Base-by-base conservation (phyloP, 2,113 vertebrate species). In the Pithys albifrons region DNA sequence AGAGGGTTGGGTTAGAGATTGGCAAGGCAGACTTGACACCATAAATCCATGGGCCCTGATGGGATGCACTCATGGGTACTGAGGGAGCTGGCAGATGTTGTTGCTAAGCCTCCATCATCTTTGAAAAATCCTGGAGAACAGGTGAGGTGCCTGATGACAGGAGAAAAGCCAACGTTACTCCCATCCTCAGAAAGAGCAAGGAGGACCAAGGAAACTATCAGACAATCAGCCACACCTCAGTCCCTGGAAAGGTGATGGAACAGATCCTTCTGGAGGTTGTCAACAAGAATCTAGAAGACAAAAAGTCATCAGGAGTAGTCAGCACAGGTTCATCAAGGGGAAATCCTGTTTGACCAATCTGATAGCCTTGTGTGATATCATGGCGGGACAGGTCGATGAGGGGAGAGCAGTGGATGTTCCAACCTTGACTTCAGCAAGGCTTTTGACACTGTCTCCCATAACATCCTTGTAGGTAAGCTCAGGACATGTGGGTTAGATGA, bases 341-440 rank as follows among this genome's bases (percentile, higher is more conserved):
- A 67, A 67, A 45, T 59, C 45, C 58, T 12, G 8, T 31, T 16
- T 7, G 37, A 74, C 23, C 37, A 73, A 65, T 43, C 14, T 27
- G 6, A 49, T 0, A 31, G n/a, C 29, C 19, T 25, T 25, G 14
- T 29, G 7, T 14, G 48, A 71, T 23, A 12, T 20, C 20, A 45
- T 10, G 37, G 27, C 37, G 73, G 31, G 25, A 81, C 13, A 14
- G 17, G 17, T 18, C 0, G 0, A 10, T 1, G 5, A 49, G 6
- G 9, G 14, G 24, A 51, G 24, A 25, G 49, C 49, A 51, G 24
- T 51, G 24, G 19, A 43, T 27, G 25, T 12, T 64, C 5, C 19
- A 25, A 17, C 9, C 29, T 57, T 1, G 41, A 18, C 29, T 72
- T 65, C 29, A 65, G 49, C 29, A 48, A 31, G n/a, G 66, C 2